Base-by-base conservation (phyloP, 2,113 vertebrate genomes). In the Rhadina sibilatrix region DNA sequence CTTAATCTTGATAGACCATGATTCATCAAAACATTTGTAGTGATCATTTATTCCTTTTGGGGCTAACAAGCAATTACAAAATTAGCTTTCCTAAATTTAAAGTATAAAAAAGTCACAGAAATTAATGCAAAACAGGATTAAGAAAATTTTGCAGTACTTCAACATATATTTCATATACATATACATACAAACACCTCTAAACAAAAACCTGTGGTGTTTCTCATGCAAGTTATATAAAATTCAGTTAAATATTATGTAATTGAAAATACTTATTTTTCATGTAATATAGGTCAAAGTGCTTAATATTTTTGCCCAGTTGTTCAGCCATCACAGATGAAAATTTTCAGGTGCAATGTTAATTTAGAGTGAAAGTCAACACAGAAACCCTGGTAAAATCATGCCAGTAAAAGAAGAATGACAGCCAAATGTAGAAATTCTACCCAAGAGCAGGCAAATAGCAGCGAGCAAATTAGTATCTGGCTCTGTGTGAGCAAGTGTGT, bases 401-500 rank as follows among this genome's bases (percentile, higher is more conserved):
- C 19, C 57, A 64, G 19, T 37, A 57, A 64, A 90, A 68, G 56
- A 87, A 54, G 25, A 52, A 56, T 61, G 27, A 10, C 13, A 56
- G 20, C 20, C 37, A 50, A 92, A 79, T n/a, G n/a, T 33, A 50
- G 22, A 56, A 68, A 65, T 83, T 60, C 57, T 68, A 24, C 10
- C 15, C 6, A 6, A 85, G 12, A 71, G 31, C 12, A 75, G 46
- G 9, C 31, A 83, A 19, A 18, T 0, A 78, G 22, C 47, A 79
- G 42, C 7, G 25, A 94, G 37, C 16, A 82, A 75, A 59, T 1
- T 5, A 60, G 22, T 8, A 16, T 28, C 30, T 69, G 20, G 13
- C 44, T 37, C 18, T 52, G 75, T 42, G 37, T n/a, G 13, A 59
- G 10, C 3, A 3, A 31, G 2, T 3, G 5, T 2, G 2, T 2